Percentiles rank a stretch among this genome's conserved stretches.
phyloP scores from a whole-genome alignment of 2,797 vertebrate genomes.

The Chelmon rostratus region DNA sequence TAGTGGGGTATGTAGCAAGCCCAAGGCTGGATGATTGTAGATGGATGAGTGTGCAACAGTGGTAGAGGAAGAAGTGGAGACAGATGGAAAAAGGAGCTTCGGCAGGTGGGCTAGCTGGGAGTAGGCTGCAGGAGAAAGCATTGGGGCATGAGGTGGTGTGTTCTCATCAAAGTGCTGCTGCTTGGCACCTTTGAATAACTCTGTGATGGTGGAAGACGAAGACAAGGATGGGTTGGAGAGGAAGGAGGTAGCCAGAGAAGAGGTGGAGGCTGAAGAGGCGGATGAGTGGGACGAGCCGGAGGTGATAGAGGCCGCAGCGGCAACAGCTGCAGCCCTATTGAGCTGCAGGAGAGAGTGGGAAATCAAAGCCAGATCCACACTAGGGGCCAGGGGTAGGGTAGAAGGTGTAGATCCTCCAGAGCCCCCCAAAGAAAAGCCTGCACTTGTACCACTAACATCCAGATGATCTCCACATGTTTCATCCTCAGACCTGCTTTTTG shows the following conservation, averaged over 20 bases:
- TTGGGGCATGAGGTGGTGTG: slow-evolving; percentile 83
- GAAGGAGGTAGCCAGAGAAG: slow-evolving; percentile 80
- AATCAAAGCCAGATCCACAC: slow-evolving; percentile 86
- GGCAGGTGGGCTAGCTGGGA: slow-evolving; percentile 85
- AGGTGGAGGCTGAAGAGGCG: slow-evolving; percentile 79
- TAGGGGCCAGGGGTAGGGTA: slow-evolving; percentile 84
- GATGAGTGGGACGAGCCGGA: slow-evolving; percentile 69
- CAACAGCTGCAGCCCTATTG: slow-evolving; percentile 84
- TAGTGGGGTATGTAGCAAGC: slow-evolving; percentile 78
- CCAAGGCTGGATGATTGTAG: slow-evolving; percentile 80
- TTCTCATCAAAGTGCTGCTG: slow-evolving; percentile 87
- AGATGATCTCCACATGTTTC: slow-evolving; percentile 78
- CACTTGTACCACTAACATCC: slow-evolving; percentile 66
- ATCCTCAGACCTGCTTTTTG: slow-evolving; percentile 80
- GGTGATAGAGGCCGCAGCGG: slow-evolving; percentile 79
- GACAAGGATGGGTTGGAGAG: slow-evolving; percentile 81
- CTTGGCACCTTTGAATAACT: slow-evolving; percentile 83
- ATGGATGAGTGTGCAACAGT: slow-evolving; percentile 74
- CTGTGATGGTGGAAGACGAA: slow-evolving; percentile 81
- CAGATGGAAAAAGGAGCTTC: slow-evolving; percentile 86
- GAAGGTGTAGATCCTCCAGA: slow-evolving; percentile 81
- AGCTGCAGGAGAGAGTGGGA: slow-evolving; percentile 88
- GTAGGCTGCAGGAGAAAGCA: slow-evolving; percentile 84
- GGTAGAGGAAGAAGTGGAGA: slow-evolving; percentile 74
- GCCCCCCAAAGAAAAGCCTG: slow-evolving; percentile 71